Conservation (phyloP, 2,113 vertebrate species). For the Ceratotherium simum region DNA sequence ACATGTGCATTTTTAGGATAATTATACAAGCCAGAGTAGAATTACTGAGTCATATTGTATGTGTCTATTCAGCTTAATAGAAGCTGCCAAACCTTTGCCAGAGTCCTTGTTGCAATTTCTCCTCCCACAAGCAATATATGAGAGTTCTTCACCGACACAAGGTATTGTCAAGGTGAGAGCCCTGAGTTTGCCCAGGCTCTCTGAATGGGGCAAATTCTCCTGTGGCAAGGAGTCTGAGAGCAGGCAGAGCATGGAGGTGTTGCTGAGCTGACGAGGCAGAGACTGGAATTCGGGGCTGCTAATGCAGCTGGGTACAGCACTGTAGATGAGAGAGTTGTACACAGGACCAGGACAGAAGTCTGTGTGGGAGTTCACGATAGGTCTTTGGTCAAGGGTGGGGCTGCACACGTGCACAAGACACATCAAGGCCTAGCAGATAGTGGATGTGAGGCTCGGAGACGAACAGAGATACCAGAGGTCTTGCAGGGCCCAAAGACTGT, state of each 20-base stretch:
- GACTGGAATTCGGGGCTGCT: background rate
- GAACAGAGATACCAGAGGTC: background rate
- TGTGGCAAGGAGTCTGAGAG: background rate
- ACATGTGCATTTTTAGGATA: background rate
- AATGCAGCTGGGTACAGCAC: background rate
- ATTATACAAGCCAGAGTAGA: constrained; percentile 18
- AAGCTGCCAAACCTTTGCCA: background rate
- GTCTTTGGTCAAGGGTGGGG: background rate
- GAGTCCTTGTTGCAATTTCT: background rate
- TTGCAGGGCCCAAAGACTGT: background rate
- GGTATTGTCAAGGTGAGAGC: background rate
- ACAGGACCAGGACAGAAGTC: background rate
- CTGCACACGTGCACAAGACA: background rate
- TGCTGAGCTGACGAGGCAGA: background rate
- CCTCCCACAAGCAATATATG: background rate
- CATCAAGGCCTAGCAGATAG: background rate
- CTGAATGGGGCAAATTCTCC: background rate
- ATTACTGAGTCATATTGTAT: background rate
- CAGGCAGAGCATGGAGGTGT: background rate
- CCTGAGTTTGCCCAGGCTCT: background rate
- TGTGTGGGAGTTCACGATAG: background rate
- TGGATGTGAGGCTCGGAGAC: background rate
- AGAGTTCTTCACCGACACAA: background rate
- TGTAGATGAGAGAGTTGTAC: background rate
- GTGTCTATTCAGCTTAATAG: background rate